Evolutionary conservation across 92 coral and sea anemone species (phyloP).

Genomic region (Parazoanthus darwini): DNA sequence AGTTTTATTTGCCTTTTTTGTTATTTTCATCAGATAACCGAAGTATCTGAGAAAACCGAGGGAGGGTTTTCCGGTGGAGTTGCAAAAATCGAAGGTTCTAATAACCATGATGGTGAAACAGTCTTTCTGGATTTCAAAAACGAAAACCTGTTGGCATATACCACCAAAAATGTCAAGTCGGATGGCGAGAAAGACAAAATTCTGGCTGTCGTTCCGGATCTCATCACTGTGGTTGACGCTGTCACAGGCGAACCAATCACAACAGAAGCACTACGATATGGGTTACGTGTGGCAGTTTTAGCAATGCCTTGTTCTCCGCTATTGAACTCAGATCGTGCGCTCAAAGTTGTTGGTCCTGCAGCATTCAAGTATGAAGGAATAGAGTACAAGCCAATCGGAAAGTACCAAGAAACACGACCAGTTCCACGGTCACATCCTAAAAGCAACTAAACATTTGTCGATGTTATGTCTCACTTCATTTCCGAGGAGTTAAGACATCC

Average conservation of each 20-base stretch:
- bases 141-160: constrained; percentile 81
- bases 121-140: constrained; percentile 80
- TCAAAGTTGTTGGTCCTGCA: constrained; percentile 79
- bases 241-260: constrained; percentile 89
- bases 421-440: constrained; percentile 50
- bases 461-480: neutral
- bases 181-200: constrained; percentile 63
- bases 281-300: constrained; percentile 85
- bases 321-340: constrained; percentile 66
- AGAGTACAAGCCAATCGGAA: constrained; percentile 62
- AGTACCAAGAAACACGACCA: constrained; percentile 67
- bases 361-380: constrained; percentile 79
- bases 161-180: constrained; percentile 22
- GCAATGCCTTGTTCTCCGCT: constrained; percentile 77
- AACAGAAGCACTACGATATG: constrained; percentile 92
- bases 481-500: too few relatives aligned
- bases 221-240: constrained; percentile 82
- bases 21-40: constrained; percentile 58
- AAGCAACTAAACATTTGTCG: neutral
- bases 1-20: neutral
- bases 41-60: constrained; percentile 65
- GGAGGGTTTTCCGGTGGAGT: constrained; percentile 77
- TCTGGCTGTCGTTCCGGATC: constrained; percentile 84
- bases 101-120: constrained; percentile 34
- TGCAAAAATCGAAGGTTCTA: constrained; percentile 64